These are phyloP conservation scores for Acleris holmiana DNA, from an alignment of 2,888 invertebrate species.

Conservation along the genomic window DNA sequence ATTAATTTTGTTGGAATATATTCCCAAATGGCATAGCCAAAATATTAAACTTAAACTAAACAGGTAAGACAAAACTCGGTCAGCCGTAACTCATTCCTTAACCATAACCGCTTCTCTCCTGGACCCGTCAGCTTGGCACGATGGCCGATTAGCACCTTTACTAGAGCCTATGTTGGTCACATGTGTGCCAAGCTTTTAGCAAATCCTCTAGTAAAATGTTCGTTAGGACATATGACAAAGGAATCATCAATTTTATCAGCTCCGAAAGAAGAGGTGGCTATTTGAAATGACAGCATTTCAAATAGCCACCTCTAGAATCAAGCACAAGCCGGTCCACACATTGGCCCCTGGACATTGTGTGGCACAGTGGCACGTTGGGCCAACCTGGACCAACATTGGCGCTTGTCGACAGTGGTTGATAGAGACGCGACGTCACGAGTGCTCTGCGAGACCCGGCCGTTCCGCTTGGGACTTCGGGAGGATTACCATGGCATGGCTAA, in stretches of 20 bases:
- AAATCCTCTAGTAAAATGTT: neutral
- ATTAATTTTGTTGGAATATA: too few species aligned
- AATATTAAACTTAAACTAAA: too few species aligned
- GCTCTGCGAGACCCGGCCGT: neutral
- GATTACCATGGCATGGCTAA: too few species aligned
- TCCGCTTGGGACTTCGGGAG: constrained; percentile 8
- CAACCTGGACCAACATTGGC: constrained; percentile 8
- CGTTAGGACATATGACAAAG: too few species aligned
- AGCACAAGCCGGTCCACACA: neutral
- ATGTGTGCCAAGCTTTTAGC: neutral
- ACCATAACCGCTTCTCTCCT: neutral
- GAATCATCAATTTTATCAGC: too few species aligned
- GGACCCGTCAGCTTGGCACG: neutral
- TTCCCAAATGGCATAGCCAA: too few species aligned
- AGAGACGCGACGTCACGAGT: constrained; percentile 21
- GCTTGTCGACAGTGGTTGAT: constrained; percentile 18
- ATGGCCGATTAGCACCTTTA: constrained; percentile 8
- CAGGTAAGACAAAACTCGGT: too few species aligned
- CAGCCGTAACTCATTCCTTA: too few species aligned
- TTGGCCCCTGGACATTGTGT: neutral
- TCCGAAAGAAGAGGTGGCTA: too few species aligned
- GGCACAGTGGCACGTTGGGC: constrained; percentile 4
- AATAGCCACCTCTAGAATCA: neutral
- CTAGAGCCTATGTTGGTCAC: neutral
- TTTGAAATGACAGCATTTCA: too few species aligned